phyloP scores from a whole-genome alignment of 2,113 vertebrate genomes.

The Orthonyx spaldingii region DNA sequence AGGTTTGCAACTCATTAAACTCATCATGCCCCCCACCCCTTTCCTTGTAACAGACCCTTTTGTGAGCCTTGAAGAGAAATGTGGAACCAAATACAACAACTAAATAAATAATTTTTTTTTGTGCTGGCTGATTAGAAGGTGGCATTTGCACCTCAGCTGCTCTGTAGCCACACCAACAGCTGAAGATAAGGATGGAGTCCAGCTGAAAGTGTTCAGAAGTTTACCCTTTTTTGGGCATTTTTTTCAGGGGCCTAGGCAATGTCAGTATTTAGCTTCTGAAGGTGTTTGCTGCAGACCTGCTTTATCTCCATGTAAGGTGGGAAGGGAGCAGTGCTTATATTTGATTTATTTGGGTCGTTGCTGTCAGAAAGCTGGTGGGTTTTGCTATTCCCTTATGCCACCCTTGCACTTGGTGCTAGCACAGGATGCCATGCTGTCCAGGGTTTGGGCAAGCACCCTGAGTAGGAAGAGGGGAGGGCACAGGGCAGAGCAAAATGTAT shows the following conservation, averaged over 20 bases:
- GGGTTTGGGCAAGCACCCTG: neutral
- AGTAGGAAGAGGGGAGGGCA: neutral
- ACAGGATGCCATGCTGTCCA: rapidly evolving
- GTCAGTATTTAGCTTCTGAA: neutral
- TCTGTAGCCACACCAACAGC: neutral
- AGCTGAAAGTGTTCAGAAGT: neutral
- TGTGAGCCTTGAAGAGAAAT: neutral
- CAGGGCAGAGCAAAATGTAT: neutral
- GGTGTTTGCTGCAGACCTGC: neutral
- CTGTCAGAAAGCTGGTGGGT: neutral
- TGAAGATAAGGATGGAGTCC: neutral
- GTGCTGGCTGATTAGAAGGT: neutral
- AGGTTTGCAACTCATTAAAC: neutral
- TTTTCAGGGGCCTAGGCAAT: neutral
- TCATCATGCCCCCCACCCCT: neutral
- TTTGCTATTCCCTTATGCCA: neutral
- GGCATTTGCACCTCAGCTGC: neutral
- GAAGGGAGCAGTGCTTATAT: neutral
- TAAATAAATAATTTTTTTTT: neutral
- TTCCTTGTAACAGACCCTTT: neutral
- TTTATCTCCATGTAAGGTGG: neutral
- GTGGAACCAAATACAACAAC: neutral
- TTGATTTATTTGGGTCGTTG: neutral
- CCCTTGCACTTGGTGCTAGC: neutral
- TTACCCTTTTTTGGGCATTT: neutral